Percentiles rank a stretch among this genome's conserved stretches.
Evolutionary conservation across 53 echinoderm and acorn worm species (phyloP).

Genomic region (Holothuria scabra): DNA sequence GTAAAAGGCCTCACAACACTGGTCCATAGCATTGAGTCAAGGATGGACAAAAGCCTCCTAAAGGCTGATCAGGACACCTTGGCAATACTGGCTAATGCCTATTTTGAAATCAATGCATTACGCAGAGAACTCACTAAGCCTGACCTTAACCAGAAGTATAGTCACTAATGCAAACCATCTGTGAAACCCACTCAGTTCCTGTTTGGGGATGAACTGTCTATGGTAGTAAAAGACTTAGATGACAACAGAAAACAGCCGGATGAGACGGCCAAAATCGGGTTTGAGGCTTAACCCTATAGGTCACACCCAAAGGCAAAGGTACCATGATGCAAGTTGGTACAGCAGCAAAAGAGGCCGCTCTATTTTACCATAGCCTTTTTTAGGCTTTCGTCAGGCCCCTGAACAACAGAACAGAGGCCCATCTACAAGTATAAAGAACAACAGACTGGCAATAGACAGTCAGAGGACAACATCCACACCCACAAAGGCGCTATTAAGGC

Average conservation of each 20-base stretch:
- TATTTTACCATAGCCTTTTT: constrained; percentile 27
- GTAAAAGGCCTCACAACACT: constrained; percentile 23
- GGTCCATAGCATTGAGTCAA: background rate
- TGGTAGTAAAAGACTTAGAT: constrained; percentile 51
- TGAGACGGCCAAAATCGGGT: background rate
- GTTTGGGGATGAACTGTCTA: constrained; percentile 56
- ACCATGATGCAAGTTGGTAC: constrained; percentile 39
- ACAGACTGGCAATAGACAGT: background rate
- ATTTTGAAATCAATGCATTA: constrained; percentile 58
- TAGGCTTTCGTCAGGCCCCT: constrained; percentile 37
- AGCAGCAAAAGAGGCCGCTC: background rate
- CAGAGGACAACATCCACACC: constrained; percentile 9
- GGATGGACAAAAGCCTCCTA: constrained; percentile 7
- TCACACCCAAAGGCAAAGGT: constrained; percentile 52
- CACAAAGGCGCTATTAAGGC: too few species aligned
- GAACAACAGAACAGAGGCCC: background rate
- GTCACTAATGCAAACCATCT: constrained; percentile 53
- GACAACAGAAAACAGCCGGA: constrained; percentile 48
- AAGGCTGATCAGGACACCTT: constrained; percentile 33
- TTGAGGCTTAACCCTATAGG: constrained; percentile 26
- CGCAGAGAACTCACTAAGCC: constrained; percentile 66
- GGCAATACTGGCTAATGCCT: constrained; percentile 43
- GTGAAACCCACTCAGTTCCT: constrained; percentile 50
- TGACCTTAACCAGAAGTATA: constrained; percentile 54
- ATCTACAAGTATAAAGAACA: constrained; percentile 13